A percentile compares a stretch with the other conserved stretches of the same genome.
Conservation (phyloP, 2,797 vertebrate species). For the Sarcoramphus papa region DNA sequence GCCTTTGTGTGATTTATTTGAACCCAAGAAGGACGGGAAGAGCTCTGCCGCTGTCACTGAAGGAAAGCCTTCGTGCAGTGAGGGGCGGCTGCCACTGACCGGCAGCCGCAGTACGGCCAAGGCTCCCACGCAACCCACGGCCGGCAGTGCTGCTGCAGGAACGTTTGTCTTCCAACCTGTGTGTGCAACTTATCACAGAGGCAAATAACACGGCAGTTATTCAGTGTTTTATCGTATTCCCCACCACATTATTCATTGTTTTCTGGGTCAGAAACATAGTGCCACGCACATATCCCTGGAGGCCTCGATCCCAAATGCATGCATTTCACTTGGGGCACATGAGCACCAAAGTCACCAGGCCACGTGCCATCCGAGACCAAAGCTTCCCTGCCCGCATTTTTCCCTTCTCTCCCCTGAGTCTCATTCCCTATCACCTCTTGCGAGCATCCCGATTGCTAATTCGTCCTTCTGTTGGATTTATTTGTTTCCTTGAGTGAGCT, state of each 20-base stretch:
- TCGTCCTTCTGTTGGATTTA: background rate
- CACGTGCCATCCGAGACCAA: fast-evolving
- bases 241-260: background rate
- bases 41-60: fast-evolving
- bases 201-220: fast-evolving
- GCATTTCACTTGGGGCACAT: background rate
- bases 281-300: no score
- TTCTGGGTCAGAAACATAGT: background rate
- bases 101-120: background rate
- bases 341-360: background rate
- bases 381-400: background rate
- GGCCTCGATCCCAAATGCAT: background rate
- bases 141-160: background rate
- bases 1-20: background rate
- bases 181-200: background rate
- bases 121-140: fast-evolving
- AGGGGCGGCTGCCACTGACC: background rate
- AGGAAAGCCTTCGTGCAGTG: background rate
- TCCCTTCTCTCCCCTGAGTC: background rate
- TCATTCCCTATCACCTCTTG: background rate
- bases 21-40: background rate
- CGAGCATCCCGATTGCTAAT: fast-evolving
- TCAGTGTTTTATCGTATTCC: background rate
- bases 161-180: background rate
- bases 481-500: background rate